Conservation (phyloP, 2,888 invertebrate genomes). For the Callyntrura guangdongensis region DNA sequence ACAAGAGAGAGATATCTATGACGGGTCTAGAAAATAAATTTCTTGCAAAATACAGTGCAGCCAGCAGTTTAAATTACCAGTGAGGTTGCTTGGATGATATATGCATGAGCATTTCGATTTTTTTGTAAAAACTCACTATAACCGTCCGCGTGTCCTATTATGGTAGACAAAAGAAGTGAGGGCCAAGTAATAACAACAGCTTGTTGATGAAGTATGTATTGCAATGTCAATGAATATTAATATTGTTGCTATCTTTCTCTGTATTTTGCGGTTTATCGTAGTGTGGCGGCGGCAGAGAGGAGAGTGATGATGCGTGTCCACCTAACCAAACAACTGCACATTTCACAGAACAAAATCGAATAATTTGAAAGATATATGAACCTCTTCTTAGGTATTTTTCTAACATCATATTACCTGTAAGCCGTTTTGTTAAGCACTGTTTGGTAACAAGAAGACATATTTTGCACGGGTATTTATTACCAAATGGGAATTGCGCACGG, state of each 20-base stretch:
- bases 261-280: not conserved
- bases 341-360: constrained; percentile 48
- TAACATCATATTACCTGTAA: not conserved
- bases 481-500: no score
- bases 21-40: constrained; percentile 46
- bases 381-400: constrained; percentile 21
- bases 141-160: constrained; percentile 5
- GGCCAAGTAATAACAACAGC: not conserved
- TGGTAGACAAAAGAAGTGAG: constrained; percentile 41
- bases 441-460: no score
- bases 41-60: constrained; percentile 10
- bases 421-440: not conserved
- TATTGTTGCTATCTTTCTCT: constrained; percentile 13
- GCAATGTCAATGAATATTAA: constrained; percentile 22
- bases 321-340: not conserved
- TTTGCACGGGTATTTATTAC: no score
- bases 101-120: not conserved
- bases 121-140: constrained; percentile 13
- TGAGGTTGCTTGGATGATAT: constrained; percentile 5
- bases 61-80: constrained; percentile 31
- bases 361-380: constrained; percentile 62
- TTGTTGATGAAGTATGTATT: constrained; percentile 35
- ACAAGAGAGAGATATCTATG: not conserved
- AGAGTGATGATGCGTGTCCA: constrained; percentile 38
- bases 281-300: not conserved